Conservation (phyloP, 2,797 vertebrate genomes). For the Peromyscus eremicus region DNA sequence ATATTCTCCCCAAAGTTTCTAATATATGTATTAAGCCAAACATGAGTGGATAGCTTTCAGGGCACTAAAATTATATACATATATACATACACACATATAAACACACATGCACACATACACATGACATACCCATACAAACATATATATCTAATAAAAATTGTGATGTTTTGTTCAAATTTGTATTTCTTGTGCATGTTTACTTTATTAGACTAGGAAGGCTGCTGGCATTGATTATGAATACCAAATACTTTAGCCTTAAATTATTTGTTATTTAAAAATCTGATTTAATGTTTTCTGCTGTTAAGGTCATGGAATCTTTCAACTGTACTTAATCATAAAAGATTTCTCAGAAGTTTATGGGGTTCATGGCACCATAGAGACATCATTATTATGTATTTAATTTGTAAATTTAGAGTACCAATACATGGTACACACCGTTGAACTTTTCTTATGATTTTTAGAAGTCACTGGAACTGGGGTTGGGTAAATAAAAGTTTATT, state of each 20-base stretch:
- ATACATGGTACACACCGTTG: slow-evolving; percentile 33
- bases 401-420: slow-evolving; percentile 76
- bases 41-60: slow-evolving; percentile 87
- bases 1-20: slow-evolving; percentile 81
- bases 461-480: slow-evolving; percentile 50
- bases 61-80: slow-evolving; percentile 77
- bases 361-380: slow-evolving; percentile 86
- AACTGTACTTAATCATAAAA: slow-evolving; percentile 74
- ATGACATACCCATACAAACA: slow-evolving; percentile 58
- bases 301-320: slow-evolving; percentile 38
- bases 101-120: neutral
- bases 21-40: slow-evolving; percentile 85
- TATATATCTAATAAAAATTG: slow-evolving; percentile 84
- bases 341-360: slow-evolving; percentile 83
- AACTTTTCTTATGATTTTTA: slow-evolving; percentile 69
- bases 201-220: slow-evolving; percentile 91
- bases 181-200: slow-evolving; percentile 94
- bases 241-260: slow-evolving; percentile 94
- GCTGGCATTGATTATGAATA: slow-evolving; percentile 87
- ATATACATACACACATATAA: neutral
- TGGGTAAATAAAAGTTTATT: slow-evolving; percentile 21
- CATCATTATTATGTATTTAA: slow-evolving; percentile 66
- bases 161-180: slow-evolving; percentile 90
- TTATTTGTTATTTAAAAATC: slow-evolving; percentile 91
- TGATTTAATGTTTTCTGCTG: slow-evolving; percentile 87